These are phyloP conservation scores for Erpobdella octoculata DNA, from an alignment of 2,888 invertebrate genomes.

Conservation along the genomic window DNA sequence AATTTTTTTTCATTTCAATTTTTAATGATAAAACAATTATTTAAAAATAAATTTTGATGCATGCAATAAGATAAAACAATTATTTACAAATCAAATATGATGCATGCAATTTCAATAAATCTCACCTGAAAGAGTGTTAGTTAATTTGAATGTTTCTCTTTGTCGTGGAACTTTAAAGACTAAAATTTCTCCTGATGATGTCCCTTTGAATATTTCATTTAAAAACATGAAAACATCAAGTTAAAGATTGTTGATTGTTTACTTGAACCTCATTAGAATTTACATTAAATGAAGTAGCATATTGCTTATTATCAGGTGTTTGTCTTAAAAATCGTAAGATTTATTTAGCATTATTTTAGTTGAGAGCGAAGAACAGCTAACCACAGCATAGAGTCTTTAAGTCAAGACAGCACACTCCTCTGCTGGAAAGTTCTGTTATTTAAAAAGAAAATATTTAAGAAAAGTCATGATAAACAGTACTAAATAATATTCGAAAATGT, in stretches of 20 bases:
- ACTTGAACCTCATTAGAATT: neutral
- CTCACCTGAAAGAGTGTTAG: neutral
- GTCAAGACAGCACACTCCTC: slow-evolving; percentile 6
- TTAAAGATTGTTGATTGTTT: too few relatives aligned
- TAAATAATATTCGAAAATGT: neutral
- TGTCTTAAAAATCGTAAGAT: too few relatives aligned
- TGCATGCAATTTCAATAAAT: neutral
- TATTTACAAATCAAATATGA: neutral
- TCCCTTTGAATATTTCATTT: neutral
- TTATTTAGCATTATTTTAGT: too few relatives aligned
- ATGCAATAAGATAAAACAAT: neutral
- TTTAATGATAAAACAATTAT: neutral
- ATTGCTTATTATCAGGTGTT: too few relatives aligned
- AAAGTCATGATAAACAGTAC: neutral
- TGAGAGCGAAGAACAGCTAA: too few relatives aligned
- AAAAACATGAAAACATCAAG: neutral
- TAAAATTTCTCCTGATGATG: slow-evolving; percentile 9
- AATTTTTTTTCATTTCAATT: too few relatives aligned
- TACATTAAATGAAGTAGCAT: too few relatives aligned
- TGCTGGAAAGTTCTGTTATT: slow-evolving; percentile 4
- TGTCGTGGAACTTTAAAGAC: slow-evolving; percentile 7
- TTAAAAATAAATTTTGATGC: neutral
- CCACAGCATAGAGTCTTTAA: slow-evolving; percentile 7
- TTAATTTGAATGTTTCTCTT: neutral
- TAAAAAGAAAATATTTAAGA: neutral